Evolutionary conservation across 2,113 vertebrate genomes (phyloP), one percentile per base, ranked within the genome.

Genomic region (Dasyprocta punctata): DNA sequence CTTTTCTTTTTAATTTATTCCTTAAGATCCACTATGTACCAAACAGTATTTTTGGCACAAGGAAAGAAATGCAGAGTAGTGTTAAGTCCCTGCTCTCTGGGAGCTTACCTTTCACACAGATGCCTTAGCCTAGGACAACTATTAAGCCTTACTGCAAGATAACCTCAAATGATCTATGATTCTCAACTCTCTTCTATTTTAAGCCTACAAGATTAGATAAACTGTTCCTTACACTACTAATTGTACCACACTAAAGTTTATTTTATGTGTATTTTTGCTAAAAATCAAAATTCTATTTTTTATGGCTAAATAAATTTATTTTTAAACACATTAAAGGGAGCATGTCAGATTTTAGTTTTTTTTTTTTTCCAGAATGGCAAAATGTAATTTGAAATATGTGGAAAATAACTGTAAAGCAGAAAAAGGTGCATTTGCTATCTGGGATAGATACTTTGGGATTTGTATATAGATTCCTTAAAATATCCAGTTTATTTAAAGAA

Each of bases 331-430:
- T 94, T 71, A 93, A 85, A 96, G 19, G 11, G 10, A 85, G 41
- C 8, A 49, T 93, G 30, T n/a, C 24, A 92, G 12, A 33, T 89
- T 86, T 82, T 52, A 4, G 54, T 26, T 65, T n/a, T 81, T 28
- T n/a, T n/a, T n/a, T 58, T 73, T 60, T 73, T 47, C 38, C 33
- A 52, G 65, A 73, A 91, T 54, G 28, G 7, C n/a, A 81, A 90
- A 81, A 67, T 61, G 6, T 86, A 92, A 89, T 49, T 94, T 73
- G 49, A 92, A 86, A 52, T 82, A 92, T 75, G 91, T 95, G 7
- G 36, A 81, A 95, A 95, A 92, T 85, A 83, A 78, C 54, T 41
- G 5, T 36, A 83, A 65, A 56, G 24, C 7, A 80, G 41, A 60
- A 71, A 73, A 85, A 86, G 44, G 5, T 83, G 36, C 13, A 69